Evolutionary conservation across 2,888 invertebrate genomes (phyloP).

Genomic region (Dasysyrphus albostriatus): DNA sequence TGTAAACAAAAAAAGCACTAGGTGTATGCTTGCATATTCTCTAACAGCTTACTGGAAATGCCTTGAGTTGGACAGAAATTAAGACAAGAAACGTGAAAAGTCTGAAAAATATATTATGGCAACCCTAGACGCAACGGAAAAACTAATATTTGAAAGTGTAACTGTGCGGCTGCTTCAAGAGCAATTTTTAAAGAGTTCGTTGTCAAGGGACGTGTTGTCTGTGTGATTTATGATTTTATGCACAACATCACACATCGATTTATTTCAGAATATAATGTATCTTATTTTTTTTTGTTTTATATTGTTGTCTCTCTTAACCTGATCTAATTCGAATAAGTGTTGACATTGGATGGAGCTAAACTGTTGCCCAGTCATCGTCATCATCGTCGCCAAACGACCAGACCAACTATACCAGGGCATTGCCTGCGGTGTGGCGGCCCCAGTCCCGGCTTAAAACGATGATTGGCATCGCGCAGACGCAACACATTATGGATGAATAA

Average conservation of each 20-base stretch:
- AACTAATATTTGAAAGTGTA: slow-evolving; percentile 9
- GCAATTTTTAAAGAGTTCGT: slow-evolving; percentile 14
- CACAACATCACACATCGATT: slow-evolving; percentile 47
- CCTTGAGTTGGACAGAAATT: no score
- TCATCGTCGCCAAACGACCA: slow-evolving; percentile 4
- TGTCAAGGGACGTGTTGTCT: slow-evolving; percentile 37
- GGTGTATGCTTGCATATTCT: neutral
- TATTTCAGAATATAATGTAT: slow-evolving; percentile 10
- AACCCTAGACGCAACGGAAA: neutral
- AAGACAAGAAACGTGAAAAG: neutral
- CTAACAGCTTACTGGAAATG: neutral
- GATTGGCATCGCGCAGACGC: slow-evolving; percentile 69
- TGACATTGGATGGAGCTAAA: slow-evolving; percentile 44
- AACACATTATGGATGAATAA: slow-evolving; percentile 60
- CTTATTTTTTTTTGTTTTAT: neutral
- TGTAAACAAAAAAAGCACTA: neutral
- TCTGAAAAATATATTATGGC: neutral
- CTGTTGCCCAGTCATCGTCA: slow-evolving; percentile 18
- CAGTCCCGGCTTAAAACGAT: slow-evolving; percentile 35
- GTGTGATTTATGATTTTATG: slow-evolving; percentile 56
- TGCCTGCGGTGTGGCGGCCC: slow-evolving; percentile 4
- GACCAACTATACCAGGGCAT: neutral
- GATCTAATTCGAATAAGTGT: slow-evolving; percentile 64
- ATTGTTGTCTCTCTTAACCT: slow-evolving; percentile 57
- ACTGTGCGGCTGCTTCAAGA: slow-evolving; percentile 21